These are phyloP conservation scores for Perca flavescens DNA, from an alignment of 2,113 vertebrate species.

Conservation along the genomic window DNA sequence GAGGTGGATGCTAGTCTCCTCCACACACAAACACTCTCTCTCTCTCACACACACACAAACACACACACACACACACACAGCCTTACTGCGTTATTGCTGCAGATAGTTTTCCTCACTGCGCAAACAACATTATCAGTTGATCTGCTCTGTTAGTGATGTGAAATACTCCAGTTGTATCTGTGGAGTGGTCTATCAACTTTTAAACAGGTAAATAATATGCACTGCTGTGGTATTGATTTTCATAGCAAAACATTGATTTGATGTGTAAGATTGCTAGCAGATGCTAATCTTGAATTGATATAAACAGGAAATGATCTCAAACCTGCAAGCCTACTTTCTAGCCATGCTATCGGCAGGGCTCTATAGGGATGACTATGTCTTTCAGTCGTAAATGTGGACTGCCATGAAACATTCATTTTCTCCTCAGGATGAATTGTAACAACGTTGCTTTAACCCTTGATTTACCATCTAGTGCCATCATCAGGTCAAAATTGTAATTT, in stretches of 20 bases:
- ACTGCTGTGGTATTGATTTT: background rate
- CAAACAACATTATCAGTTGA: slow-evolving; percentile 23
- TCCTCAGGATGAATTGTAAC: too few relatives aligned
- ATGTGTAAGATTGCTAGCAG: background rate
- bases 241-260: background rate
- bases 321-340: background rate
- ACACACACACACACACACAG: slow-evolving; percentile 23
- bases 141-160: slow-evolving; percentile 31
- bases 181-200: background rate
- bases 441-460: background rate
- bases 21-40: slow-evolving; percentile 4
- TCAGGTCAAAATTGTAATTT: background rate
- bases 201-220: slow-evolving; percentile 5
- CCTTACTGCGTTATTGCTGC: slow-evolving; percentile 35
- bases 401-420: background rate
- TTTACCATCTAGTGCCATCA: background rate
- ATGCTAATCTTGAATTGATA: background rate
- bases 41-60: slow-evolving; percentile 39
- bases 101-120: slow-evolving; percentile 30
- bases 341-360: background rate
- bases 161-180: slow-evolving; percentile 30
- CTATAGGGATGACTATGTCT: background rate
- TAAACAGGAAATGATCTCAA: background rate
- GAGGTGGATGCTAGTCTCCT: slow-evolving; percentile 51
- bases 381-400: background rate